Percentiles rank a stretch among this genome's conserved stretches.
Conservation (phyloP, 2,797 vertebrate genomes). For the Mus minutoides region DNA sequence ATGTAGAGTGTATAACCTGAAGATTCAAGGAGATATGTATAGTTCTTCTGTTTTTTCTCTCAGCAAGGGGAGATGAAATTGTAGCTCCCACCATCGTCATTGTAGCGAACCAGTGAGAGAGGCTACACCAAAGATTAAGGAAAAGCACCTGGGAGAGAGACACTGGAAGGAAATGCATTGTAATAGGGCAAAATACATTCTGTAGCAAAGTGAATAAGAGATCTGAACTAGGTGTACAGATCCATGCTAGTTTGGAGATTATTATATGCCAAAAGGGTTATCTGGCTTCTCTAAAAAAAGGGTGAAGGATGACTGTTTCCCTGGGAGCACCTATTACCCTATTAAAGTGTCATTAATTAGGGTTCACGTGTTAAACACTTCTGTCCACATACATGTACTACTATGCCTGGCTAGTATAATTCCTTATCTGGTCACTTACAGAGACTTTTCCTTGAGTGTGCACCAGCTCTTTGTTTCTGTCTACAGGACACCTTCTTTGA, state of each 20-base stretch:
- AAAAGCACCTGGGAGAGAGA: background rate
- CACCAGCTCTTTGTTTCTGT: background rate
- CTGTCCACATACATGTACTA: background rate
- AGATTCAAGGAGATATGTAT: background rate
- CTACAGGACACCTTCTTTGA: too few species aligned
- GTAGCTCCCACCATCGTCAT: background rate
- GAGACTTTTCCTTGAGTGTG: background rate
- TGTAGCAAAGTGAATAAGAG: background rate
- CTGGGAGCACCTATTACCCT: background rate
- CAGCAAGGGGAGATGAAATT: background rate
- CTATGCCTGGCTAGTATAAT: background rate
- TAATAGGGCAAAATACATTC: background rate
- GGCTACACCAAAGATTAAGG: too few species aligned
- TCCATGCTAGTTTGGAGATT: background rate
- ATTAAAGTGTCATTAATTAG: background rate
- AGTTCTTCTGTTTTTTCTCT: background rate
- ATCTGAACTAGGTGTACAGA: background rate
- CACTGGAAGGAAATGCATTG: background rate
- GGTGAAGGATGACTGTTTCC: background rate
- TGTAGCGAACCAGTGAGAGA: background rate
- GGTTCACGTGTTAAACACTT: background rate
- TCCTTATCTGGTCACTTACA: background rate
- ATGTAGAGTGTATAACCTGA: background rate
- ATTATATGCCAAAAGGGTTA: background rate
- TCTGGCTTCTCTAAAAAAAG: background rate